Evolutionary conservation across 2,113 vertebrate species (phyloP).

Genomic region (Ptychochromis oligacanthus): DNA sequence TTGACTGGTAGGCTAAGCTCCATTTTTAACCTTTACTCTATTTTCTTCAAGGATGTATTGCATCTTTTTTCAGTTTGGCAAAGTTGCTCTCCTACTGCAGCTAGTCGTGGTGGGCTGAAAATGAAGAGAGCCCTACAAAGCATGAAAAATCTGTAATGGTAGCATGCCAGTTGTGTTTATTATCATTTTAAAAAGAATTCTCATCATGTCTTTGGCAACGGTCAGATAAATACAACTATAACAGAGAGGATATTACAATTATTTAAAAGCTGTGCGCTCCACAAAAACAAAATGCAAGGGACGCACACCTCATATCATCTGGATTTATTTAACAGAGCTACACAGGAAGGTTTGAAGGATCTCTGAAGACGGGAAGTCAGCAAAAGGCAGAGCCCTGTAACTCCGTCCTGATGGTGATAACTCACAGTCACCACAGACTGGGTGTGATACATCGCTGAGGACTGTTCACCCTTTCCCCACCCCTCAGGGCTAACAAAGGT

Average conservation of each 20-base stretch:
- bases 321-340: background rate
- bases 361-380: background rate
- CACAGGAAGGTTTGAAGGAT: background rate
- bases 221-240: background rate
- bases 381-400: background rate
- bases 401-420: background rate
- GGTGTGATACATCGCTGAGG: background rate
- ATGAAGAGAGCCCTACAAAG: background rate
- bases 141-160: accelerated
- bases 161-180: background rate
- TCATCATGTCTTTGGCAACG: background rate
- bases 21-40: too few relatives aligned
- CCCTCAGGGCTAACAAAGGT: background rate
- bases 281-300: background rate
- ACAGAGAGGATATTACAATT: background rate
- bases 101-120: background rate
- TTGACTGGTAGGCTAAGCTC: too few relatives aligned
- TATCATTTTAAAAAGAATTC: accelerated
- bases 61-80: background rate
- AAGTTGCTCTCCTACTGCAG: background rate
- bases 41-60: background rate
- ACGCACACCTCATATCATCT: background rate
- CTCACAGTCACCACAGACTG: background rate
- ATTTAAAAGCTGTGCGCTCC: accelerated
- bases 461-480: background rate